Evolutionary conservation across 2,113 vertebrate species (phyloP), one percentile per base, ranked within the genome.

Genomic region (Siniperca chuatsi): DNA sequence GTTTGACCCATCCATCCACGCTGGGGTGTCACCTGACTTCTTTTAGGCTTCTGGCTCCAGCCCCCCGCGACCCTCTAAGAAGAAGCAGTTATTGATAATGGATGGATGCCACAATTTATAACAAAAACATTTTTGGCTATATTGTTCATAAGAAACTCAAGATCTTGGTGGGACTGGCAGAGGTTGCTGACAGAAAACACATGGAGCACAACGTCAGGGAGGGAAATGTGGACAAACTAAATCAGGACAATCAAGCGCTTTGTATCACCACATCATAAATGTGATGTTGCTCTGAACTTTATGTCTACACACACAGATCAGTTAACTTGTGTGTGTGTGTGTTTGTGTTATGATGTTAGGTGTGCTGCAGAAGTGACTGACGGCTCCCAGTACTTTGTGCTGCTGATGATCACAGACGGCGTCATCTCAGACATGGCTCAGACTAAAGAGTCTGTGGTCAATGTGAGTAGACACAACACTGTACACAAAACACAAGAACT

Each of bases 351-450:
- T 82, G 13, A 35, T 37, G 7, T 21, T 5, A 98, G 97, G 82
- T 88, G 93, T 20, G 97, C 97, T 0, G 96, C 94, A 50, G 95
- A 96, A 61, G 94, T 98, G 85, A 97, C 96, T 0, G 97, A 98
- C 0, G 97, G 97, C n/a, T 98, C 97, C 0, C 97, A 98, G 93
- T 98, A 98, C 93, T 97, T 98, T 0, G 97, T 98, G 42, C 95
- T 98, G 74, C 96, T 98, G 90, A 97, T 98, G 93, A 96, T 98
- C 95, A 98, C 97, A 0, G 97, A 98, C 0, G 97, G 97, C 0
- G 97, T 98, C 87, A 98, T 98, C 94, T 98, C 97, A 0, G 97
- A 98, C 92, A 98, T 98, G 97, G 96, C 94, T 44, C 97, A 98
- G 90, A 98, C 97, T 79, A 98, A 98, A 94, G 97, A 98, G 88